Conservation (phyloP, 2,113 vertebrate genomes). For the Triplophysa tibetana region DNA sequence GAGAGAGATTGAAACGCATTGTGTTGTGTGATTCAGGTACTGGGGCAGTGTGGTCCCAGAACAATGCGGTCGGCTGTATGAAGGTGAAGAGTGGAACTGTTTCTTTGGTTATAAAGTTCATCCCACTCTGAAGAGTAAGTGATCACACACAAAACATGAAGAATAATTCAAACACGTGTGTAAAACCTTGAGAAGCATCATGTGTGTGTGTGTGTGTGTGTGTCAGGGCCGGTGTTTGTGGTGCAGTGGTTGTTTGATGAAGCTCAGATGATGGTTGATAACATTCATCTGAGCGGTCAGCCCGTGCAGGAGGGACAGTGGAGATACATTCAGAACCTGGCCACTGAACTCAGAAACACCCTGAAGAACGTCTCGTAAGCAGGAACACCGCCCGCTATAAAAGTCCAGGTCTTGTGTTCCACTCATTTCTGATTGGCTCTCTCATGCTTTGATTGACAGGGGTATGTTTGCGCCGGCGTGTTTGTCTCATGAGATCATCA, state of each 20-base stretch:
- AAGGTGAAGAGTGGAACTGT: conserved; percentile 97
- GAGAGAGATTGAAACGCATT: not conserved
- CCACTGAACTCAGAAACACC: conserved; percentile 89
- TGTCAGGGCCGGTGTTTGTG: conserved; percentile 84
- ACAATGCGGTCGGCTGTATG: conserved; percentile 83
- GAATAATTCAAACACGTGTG: too few relatives aligned
- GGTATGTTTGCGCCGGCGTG: conserved; percentile 97
- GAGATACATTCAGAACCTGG: conserved; percentile 96
- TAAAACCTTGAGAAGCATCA: not conserved
- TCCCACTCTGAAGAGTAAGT: conserved; percentile 92
- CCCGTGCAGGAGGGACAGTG: conserved; percentile 95
- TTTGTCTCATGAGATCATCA: conserved; percentile 94
- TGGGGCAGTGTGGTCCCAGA: conserved; percentile 93
- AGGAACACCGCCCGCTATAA: not conserved
- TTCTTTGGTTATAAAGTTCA: conserved; percentile 98
- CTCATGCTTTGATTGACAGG: conserved; percentile 64
- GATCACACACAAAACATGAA: not conserved
- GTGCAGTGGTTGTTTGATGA: conserved; percentile 99
- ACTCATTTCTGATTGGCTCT: conserved; percentile 39
- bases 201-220: not conserved
- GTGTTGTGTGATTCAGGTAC: conserved; percentile 74
- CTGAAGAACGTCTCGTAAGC: conserved; percentile 94
- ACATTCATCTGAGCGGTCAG: conserved; percentile 93
- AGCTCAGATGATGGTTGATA: conserved; percentile 94
- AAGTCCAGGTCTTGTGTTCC: not conserved